Base-by-base conservation (phyloP, 1,140 invertebrate species). In the Drosophila subpulchrella region DNA sequence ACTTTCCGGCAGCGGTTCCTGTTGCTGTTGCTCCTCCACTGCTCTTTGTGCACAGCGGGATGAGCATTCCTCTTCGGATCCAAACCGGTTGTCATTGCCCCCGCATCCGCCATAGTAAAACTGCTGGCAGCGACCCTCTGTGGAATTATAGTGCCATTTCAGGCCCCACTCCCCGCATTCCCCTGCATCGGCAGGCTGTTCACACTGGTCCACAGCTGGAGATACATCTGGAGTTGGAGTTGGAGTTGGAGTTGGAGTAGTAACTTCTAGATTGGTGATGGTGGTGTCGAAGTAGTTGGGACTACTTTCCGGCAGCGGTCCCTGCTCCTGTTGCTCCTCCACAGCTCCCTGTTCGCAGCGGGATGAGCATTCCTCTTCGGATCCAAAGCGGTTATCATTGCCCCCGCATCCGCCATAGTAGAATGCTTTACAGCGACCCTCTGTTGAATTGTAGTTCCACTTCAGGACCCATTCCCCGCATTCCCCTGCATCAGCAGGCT, bases 91-190 rank as follows among this genome's bases (percentile, higher is more conserved):
- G 15, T 93, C 93, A 89, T 97, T 98, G 17, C 96, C 97, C 24
- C 94, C 95, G 81, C 96, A 97, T 10, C 97, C 96, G 4, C 96
- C 95, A 86, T 97, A 98, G 58, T 95, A 95, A 89, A 98, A 98
- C 67, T 94, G 94, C 76, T 94, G 92, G 81, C 97, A 98, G 24
- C 92, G 91, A 44, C 94, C 93, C 17, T 94, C 93, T 54, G 94
- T 94, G 0, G 95, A 94, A 91, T 99, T 96, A 92, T 95, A 99
- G 93, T 96, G 98, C 96, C 96, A 99, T 50, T 95, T 94, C 50
- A 95, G 92, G 13, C 94, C 94, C 91, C 97, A 97, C 61, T 96
- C 93, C 54, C 94, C 94, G 86, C 98, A 99, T 12, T 96, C 94
- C 1, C 98, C 98, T 55, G 94, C 91, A 62, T 95, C 93, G 10